Evolutionary conservation across 2,888 invertebrate species (phyloP).

Genomic region (Selenia dentaria): DNA sequence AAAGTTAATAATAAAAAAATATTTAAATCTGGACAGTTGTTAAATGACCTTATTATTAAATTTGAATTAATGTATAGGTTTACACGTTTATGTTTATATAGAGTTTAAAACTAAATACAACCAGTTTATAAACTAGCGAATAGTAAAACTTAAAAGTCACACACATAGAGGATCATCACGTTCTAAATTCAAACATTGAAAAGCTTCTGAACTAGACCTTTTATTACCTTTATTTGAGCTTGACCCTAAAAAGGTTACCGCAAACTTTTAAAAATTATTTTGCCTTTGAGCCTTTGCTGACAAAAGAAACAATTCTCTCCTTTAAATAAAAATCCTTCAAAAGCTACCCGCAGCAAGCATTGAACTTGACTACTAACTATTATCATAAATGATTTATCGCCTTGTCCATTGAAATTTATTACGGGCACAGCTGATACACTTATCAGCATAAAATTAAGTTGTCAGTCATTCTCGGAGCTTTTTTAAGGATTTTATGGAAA

Average conservation of each 20-base stretch:
- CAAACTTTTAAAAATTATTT: constrained; percentile 27
- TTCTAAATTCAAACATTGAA: constrained; percentile 11
- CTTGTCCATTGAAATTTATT: constrained; percentile 19
- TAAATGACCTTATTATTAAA: too few species aligned
- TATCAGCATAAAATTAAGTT: constrained; percentile 11
- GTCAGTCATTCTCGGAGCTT: background rate
- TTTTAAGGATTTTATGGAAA: too few species aligned
- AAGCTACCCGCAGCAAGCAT: constrained; percentile 32
- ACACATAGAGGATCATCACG: too few species aligned
- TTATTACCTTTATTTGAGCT: constrained; percentile 10
- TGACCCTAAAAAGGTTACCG: constrained; percentile 13
- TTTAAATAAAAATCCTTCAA: constrained; percentile 30
- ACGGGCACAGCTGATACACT: constrained; percentile 8
- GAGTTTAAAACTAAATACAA: too few species aligned
- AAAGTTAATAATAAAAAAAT: too few species aligned
- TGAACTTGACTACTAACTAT: constrained; percentile 30
- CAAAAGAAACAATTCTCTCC: constrained; percentile 28
- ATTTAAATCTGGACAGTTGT: too few species aligned
- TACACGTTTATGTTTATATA: too few species aligned
- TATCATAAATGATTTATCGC: constrained; percentile 47
- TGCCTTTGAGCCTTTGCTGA: constrained; percentile 24
- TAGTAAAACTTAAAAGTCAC: too few species aligned
- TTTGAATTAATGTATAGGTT: too few species aligned
- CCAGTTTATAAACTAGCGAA: too few species aligned
- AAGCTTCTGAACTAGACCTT: constrained; percentile 30